These are phyloP conservation scores for Eristalis intricaria DNA, from an alignment of 2,888 invertebrate species.

Conservation along the genomic window DNA sequence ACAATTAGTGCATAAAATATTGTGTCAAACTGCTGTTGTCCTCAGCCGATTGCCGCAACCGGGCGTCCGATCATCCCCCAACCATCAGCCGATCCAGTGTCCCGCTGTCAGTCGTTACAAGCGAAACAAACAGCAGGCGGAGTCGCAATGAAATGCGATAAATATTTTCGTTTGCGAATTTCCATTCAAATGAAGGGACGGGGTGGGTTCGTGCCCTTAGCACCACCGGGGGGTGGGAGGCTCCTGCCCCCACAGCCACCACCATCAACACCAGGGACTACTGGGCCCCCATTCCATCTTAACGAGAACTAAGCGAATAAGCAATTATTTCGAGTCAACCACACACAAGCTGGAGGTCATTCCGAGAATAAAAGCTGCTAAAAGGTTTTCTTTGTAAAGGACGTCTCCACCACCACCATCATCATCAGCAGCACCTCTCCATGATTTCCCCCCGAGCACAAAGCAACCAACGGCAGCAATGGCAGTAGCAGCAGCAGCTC, in stretches of 20 bases:
- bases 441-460: background rate
- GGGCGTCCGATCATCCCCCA: too few species aligned
- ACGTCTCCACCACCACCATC: slow-evolving; percentile 1
- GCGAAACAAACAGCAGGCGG: slow-evolving; percentile 6
- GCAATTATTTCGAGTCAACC: slow-evolving; percentile 62
- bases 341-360: slow-evolving; percentile 59
- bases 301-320: slow-evolving; percentile 54
- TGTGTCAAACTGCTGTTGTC: slow-evolving; percentile 38
- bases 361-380: slow-evolving; percentile 58
- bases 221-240: background rate
- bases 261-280: background rate
- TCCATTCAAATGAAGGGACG: slow-evolving; percentile 1
- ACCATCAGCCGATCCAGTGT: slow-evolving; percentile 35
- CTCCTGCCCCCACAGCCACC: background rate
- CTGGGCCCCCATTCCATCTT: background rate
- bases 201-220: background rate
- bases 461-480: background rate
- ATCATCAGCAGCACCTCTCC: background rate
- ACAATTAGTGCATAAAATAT: slow-evolving; percentile 65
- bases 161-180: slow-evolving; percentile 17
- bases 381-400: slow-evolving; percentile 67
- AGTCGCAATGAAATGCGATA: slow-evolving; percentile 26
- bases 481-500: background rate
- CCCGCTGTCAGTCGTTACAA: slow-evolving; percentile 26
- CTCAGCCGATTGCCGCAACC: too few species aligned